Conservation (phyloP, 2,113 vertebrate genomes). For the Barnardius zonarius region DNA sequence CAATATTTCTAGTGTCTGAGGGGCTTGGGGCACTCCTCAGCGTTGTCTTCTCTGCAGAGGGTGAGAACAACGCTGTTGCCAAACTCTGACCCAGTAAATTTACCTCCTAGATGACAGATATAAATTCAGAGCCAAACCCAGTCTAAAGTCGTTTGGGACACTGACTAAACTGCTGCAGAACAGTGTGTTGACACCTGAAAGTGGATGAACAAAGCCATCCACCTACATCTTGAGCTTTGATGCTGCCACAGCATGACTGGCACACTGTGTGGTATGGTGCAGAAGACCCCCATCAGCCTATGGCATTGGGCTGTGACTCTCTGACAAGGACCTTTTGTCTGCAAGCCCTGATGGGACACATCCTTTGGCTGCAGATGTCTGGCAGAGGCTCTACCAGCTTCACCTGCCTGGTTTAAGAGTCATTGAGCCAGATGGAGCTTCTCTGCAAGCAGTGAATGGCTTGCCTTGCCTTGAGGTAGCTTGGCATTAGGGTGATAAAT, state of each 20-base stretch:
- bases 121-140: background rate
- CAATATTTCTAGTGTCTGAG: background rate
- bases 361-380: background rate
- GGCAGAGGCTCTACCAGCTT: background rate
- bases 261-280: background rate
- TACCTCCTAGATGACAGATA: background rate
- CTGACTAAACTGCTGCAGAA: background rate
- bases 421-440: background rate
- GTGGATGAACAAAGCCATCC: background rate
- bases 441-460: fast-evolving
- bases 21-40: background rate
- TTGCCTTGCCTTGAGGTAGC: background rate
- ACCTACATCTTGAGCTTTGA: background rate
- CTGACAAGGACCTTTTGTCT: background rate
- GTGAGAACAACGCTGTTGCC: fast-evolving
- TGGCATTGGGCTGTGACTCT: background rate
- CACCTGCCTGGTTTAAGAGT: background rate
- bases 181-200: background rate
- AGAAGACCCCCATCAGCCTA: background rate
- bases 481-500: background rate
- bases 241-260: background rate
- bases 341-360: background rate
- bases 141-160: background rate
- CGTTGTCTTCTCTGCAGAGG: background rate
- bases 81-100: background rate